Base-by-base conservation (phyloP, 2,888 invertebrate genomes). In the Herminia tarsipennalis region DNA sequence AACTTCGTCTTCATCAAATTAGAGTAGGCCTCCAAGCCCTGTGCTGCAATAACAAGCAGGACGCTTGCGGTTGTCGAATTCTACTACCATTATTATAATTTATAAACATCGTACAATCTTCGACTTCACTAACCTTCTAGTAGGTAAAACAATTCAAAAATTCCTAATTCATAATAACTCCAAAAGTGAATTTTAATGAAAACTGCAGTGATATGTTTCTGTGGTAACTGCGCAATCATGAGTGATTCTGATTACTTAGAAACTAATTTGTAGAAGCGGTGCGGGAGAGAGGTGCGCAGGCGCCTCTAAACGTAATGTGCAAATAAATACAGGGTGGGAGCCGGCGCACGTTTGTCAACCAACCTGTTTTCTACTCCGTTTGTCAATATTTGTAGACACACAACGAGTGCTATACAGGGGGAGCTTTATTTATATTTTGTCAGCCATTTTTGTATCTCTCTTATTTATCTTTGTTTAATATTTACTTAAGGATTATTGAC, bases 261-360 rank as follows among this genome's bases (percentile, higher is more conserved):
- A 69, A 66, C 66, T 61, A 74, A 78, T 77, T 75, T 73, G 69
- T 67, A 59, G 54, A 61, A 42, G 51, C 48, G 39, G 42, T 42
- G 53, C 10, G 25, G 24, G 5, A 8, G 17, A 24, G 20, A 33
- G 41, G 39, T 56, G 57, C 62, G 49, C 62, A 57, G 73, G 68
- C 71, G 73, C 68, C 66, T 57, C 42, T 62, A 43, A 53, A 64
- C 47, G 47, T 80, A 83, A 86, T 86, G 82, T 75, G 78, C 80
- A 83, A 81, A 86, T 87, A 87, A 87, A 77, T 61, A 84, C 74
- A 69, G 80, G 78, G 70, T 58, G 51, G 46, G 46, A 28, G 51
- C 27, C 71, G 66, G 51, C 52, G 16, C 45, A 42, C 49, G 45
- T 56, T 66, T 63, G 67, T 63, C 67, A 69, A 58, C 54, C 51